Evolutionary conservation across 2,888 invertebrate species (phyloP), one percentile per base, ranked within the genome.

Genomic region (Athetis lepigone): DNA sequence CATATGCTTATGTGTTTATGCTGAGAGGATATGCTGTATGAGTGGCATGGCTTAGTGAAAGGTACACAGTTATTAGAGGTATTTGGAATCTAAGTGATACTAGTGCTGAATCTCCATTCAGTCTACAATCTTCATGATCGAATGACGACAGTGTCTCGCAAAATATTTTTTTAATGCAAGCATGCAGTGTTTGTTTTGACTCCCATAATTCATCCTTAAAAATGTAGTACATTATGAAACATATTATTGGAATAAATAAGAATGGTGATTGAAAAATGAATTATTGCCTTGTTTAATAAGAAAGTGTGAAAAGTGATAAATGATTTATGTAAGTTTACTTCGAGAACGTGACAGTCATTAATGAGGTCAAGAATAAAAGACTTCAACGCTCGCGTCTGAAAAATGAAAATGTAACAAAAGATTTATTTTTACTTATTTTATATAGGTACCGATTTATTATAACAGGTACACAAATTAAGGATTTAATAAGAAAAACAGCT

Each of bases 301-400:
- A 23, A 54, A 37, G 9, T 5, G 21, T 9, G 25, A 40, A 47
- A 16, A 3, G 18, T 16, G 36, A 47, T 40, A 63, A 39, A 18
- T 11, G 13, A 33, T 33, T n/a, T 13, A 33, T 4, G 33, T 36
- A 36, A 46, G 51, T 8, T 59, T 40, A 51, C n/a, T 9, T 19
- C 7, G 16, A n/a, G n/a, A 13, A 51, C 8, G 25, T 40, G 13
- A 65, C 21, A 39, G 9, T 54, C 18, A 40, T 29, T 25, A 45
- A 57, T 58, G 8, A 55, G 21, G 45, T 70, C 55, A 55, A 63
- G 70, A 70, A 54, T 75, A 78, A 76, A 78, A 76, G 75, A 76
- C 70, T 70, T 76, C 79, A 76, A 76, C 70, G 75, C 62, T 75
- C 52, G 29, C 43, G 36, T 37, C 45, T 16, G 8, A n/a, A 50